Evolutionary conservation across 2,113 vertebrate species (phyloP).

Genomic region (Ophiodon elongatus): DNA sequence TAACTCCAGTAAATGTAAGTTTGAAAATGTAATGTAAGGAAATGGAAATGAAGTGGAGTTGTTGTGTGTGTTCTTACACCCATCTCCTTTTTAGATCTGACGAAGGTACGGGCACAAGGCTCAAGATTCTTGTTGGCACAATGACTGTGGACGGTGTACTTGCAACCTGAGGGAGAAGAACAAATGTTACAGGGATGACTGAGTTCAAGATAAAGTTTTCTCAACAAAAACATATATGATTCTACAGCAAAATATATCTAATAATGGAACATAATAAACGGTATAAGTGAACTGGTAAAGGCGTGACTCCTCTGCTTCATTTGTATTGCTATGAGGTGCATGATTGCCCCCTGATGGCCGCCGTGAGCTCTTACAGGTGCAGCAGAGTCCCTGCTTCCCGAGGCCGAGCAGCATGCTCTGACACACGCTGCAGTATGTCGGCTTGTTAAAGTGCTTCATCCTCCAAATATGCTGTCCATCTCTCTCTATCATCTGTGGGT

Average conservation of each 20-base stretch:
- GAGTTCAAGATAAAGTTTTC: background rate
- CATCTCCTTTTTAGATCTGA: constrained; percentile 89
- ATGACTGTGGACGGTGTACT: constrained; percentile 90
- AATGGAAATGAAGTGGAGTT: background rate
- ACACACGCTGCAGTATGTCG: constrained; percentile 91
- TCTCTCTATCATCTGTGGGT: constrained; percentile 87
- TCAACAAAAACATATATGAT: background rate
- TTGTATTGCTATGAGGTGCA: background rate
- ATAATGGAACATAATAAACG: background rate
- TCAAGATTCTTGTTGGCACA: constrained; percentile 90
- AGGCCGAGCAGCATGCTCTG: constrained; percentile 89
- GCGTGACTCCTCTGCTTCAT: background rate
- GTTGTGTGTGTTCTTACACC: constrained; percentile 83
- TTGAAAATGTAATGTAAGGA: constrained; percentile 1
- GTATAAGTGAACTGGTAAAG: background rate
- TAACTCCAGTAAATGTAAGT: background rate
- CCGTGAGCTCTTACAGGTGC: constrained; percentile 86
- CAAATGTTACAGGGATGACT: background rate
- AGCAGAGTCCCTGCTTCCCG: constrained; percentile 92
- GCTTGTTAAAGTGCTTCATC: constrained; percentile 91
- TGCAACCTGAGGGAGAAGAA: constrained; percentile 86
- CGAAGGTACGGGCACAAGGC: constrained; percentile 89
- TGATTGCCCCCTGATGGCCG: constrained; percentile 59
- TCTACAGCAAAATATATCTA: background rate
- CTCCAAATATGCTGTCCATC: constrained; percentile 93